Percentiles rank a stretch among this genome's conserved stretches.
phyloP scores from a whole-genome alignment of 2,113 vertebrate genomes.

The Nansenia antarctica region DNA sequence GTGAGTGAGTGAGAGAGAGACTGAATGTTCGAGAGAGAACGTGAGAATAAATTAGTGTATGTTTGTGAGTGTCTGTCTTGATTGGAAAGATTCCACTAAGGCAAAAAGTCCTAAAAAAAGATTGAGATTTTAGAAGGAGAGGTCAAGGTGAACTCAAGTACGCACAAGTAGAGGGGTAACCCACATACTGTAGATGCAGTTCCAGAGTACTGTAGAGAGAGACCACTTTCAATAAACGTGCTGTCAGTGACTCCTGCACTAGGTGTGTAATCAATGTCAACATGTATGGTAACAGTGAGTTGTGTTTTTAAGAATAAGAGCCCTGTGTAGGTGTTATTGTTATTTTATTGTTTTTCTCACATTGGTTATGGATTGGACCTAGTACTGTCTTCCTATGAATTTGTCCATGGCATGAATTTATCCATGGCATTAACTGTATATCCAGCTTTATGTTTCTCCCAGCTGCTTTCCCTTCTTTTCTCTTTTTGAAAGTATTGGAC shows the following conservation, averaged over 20 bases:
- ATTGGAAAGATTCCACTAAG: constrained; percentile 1
- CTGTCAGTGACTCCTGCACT: constrained; percentile 33
- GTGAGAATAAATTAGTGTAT: constrained; percentile 4
- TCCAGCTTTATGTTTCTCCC: background rate
- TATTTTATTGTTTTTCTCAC: constrained; percentile 29
- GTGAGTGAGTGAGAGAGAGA: too few relatives aligned
- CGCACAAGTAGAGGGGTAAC: constrained; percentile 9
- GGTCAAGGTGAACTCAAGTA: background rate
- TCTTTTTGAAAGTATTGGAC: constrained; percentile 30
- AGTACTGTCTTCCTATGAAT: constrained; percentile 46
- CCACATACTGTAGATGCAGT: background rate
- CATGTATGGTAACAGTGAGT: constrained; percentile 21
- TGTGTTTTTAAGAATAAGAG: constrained; percentile 12
- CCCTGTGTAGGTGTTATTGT: constrained; percentile 11
- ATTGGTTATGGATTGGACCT: constrained; percentile 9
- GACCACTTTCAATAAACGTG: constrained; percentile 9
- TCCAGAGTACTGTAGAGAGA: background rate
- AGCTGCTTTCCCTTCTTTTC: too few relatives aligned
- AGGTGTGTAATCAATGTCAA: constrained; percentile 25
- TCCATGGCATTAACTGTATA: background rate
- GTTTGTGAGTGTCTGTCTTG: background rate
- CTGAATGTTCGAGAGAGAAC: too few relatives aligned
- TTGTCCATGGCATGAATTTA: constrained; percentile 9
- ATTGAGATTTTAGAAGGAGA: constrained; percentile 4
- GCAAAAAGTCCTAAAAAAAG: background rate